Evolutionary conservation across 2,888 invertebrate genomes (phyloP).

Genomic region (Pheosia tremula): DNA sequence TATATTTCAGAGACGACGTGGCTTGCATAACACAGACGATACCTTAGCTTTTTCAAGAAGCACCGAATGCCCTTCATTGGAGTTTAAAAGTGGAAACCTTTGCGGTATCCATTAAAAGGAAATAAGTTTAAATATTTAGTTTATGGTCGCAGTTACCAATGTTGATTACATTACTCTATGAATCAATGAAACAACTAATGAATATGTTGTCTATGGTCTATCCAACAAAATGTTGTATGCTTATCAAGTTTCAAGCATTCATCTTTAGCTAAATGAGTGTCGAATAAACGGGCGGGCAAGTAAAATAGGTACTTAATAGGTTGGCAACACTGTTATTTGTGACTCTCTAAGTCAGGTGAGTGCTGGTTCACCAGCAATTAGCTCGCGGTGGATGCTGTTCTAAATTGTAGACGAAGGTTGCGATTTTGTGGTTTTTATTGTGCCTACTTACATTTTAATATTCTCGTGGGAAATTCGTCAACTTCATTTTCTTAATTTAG

Average conservation of each 20-base stretch:
- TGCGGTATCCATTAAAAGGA: neutral
- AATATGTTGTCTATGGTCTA: no score
- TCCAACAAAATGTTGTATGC: no score
- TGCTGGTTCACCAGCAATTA: constrained; percentile 48
- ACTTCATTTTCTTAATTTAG: neutral
- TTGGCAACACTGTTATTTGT: neutral
- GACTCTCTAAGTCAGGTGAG: neutral
- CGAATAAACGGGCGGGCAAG: no score
- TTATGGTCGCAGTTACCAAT: no score
- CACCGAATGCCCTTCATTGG: constrained; percentile 10
- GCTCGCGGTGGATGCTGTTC: constrained; percentile 38
- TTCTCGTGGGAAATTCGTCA: constrained; percentile 39
- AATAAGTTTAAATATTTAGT: neutral
- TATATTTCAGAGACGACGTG: constrained; percentile 56
- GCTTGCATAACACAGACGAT: constrained; percentile 36
- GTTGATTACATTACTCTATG: no score
- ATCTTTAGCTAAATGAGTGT: no score
- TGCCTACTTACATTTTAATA: constrained; percentile 44
- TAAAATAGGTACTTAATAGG: neutral
- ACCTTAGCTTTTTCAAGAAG: constrained; percentile 29
- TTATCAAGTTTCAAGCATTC: no score
- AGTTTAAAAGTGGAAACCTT: neutral
- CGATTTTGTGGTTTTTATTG: constrained; percentile 46
- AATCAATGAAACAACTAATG: no score
- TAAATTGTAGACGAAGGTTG: constrained; percentile 58